A percentile compares a stretch with the other conserved stretches of the same genome.
phyloP scores from a whole-genome alignment of 1,140 invertebrate genomes.

The Drosophila tropicalis region DNA sequence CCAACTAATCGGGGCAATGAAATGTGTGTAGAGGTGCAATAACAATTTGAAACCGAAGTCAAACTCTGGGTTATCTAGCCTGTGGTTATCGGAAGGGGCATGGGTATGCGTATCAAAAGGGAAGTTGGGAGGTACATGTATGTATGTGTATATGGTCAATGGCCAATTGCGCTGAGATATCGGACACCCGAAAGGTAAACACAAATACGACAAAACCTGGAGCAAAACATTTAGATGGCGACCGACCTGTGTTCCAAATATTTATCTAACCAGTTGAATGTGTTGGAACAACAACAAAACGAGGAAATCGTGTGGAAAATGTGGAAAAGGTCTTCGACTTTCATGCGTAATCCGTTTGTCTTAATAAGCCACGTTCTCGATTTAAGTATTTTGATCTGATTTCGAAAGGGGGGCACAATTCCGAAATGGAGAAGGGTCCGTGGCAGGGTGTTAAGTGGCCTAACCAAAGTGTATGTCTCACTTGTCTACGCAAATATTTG shows the following conservation, averaged over 20 bases:
- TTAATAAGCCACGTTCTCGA: conserved; percentile 12
- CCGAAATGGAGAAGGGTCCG: not conserved
- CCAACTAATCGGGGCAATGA: conserved; percentile 4
- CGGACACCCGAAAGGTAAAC: conserved; percentile 8
- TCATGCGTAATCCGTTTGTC: conserved; percentile 9
- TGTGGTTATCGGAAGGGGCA: not conserved
- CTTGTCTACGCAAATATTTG: conserved; percentile 13
- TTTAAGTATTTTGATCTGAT: conserved; percentile 14
- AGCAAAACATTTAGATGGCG: conserved; percentile 3
- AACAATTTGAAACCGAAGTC: conserved; percentile 9
- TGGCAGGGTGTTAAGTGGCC: not conserved
- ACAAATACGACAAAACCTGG: not conserved
- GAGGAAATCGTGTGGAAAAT: conserved; percentile 10
- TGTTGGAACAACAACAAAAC: conserved; percentile 2
- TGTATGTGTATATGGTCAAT: not conserved
- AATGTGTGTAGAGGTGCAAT: conserved; percentile 1
- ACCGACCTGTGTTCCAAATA: conserved; percentile 10
- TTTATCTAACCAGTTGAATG: conserved; percentile 10
- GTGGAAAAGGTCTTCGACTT: conserved; percentile 7
- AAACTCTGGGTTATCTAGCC: not conserved
- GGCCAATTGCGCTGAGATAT: conserved; percentile 7
- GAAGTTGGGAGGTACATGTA: not conserved
- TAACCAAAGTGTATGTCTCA: conserved; percentile 1
- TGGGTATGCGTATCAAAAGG: not conserved
- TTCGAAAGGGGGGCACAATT: not conserved